phyloP scores from a whole-genome alignment of 2,888 invertebrate species.

The Eupithecia tripunctaria region DNA sequence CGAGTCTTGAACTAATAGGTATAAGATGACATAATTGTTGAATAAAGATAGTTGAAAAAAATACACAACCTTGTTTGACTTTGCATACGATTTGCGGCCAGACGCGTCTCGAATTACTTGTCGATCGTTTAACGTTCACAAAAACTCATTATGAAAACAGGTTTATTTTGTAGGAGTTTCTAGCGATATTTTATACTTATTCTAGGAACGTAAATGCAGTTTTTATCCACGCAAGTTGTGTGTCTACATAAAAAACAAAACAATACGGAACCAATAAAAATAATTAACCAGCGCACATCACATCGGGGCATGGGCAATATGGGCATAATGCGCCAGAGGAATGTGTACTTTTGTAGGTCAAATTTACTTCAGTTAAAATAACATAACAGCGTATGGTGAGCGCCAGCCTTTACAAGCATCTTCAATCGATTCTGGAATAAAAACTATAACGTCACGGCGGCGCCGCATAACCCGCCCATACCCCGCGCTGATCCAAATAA shows the following conservation, averaged over 20 bases:
- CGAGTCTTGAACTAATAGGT: constrained; percentile 23
- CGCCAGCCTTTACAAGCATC: not conserved
- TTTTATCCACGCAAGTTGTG: not conserved
- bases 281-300: not conserved
- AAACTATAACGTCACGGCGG: not conserved
- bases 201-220: not conserved
- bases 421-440: not conserved
- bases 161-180: not conserved
- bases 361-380: not conserved
- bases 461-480: not conserved
- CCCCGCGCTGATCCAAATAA: constrained; percentile 6
- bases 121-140: not conserved
- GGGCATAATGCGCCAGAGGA: not conserved
- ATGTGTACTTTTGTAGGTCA: not conserved
- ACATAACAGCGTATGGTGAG: not conserved
- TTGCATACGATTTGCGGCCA: not conserved
- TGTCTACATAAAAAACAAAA: not conserved
- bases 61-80: constrained; percentile 36
- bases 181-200: not conserved
- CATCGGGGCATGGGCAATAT: not conserved
- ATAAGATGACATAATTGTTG: constrained; percentile 54
- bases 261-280: not conserved
- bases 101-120: not conserved
- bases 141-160: not conserved
- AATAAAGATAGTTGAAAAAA: constrained; percentile 60